Base-by-base conservation (phyloP, 2,888 invertebrate species). In the Rhodophaea formosa region DNA sequence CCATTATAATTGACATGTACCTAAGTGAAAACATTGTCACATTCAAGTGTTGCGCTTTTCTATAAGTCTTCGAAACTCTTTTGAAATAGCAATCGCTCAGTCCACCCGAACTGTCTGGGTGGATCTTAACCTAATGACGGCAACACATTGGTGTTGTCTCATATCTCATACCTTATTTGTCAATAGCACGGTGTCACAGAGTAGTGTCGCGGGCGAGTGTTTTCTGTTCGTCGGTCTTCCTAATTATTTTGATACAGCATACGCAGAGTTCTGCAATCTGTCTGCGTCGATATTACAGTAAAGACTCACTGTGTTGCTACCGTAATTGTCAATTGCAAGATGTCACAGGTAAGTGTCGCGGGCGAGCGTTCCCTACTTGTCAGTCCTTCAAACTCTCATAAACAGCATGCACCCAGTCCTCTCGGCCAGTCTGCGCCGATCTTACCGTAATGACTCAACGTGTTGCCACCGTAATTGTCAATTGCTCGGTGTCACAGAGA, bases 331-430 rank as follows among this genome's bases (percentile, higher is more conserved):
- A 79, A 79, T 80, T 80, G 77, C 60, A 62, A n/a, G 62, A n/a
- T 68, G 71, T 68, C 66, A 66, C 65, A 73, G 73, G 69, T 71
- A 67, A 72, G 69, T 70, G 68, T 66, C 68, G 60, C 74, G 60
- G 63, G 69, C 68, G 70, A 65, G 66, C 67, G 80, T 78, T 81
- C 85, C 82, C 84, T 72, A 65, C 69, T 81, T 75, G 83, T 85
- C 86, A 84, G 69, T 85, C 84, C n/a, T n/a, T n/a, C 23, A 23
- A 23, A 23, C 23, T 23, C 23, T 23, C 5, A 3, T 23, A 23
- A 23, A 23, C 23, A 23, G 2, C 5, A 3, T 23, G 2, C 23
- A 5, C 23, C 5, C 15, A 44, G 3, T 29, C 23, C 12, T 23
- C 46, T 46, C 14, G 43, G 1, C 43, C 15, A 44, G 8, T 15